Evolutionary conservation across 2,888 invertebrate genomes (phyloP).

Genomic region (Pecten maximus): DNA sequence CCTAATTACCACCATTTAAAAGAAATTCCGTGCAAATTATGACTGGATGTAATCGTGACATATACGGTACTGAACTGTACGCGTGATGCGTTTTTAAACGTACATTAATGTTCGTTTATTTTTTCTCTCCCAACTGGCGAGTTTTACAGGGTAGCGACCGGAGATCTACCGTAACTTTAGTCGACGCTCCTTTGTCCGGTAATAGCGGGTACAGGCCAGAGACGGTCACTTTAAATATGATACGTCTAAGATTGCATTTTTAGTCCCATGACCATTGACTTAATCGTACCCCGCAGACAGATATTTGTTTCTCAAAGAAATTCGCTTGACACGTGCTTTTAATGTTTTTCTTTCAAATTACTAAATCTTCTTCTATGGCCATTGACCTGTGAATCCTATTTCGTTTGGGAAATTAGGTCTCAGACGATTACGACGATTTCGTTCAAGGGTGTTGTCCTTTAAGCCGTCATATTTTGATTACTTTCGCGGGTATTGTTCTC

Average conservation of each 20-base stretch:
- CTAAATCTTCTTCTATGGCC: neutral
- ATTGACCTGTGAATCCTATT: neutral
- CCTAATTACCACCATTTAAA: too few relatives aligned
- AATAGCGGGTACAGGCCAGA: neutral
- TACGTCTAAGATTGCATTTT: neutral
- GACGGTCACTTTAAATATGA: neutral
- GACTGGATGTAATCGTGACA: too few relatives aligned
- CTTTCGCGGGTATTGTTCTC: too few relatives aligned
- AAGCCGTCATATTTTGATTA: neutral
- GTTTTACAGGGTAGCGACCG: neutral
- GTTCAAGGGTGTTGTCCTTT: neutral
- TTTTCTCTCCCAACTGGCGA: neutral
- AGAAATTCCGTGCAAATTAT: too few relatives aligned
- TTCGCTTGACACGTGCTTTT: neutral
- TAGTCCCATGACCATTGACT: neutral
- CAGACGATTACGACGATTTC: neutral
- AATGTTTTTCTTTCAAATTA: neutral
- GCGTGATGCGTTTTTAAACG: too few relatives aligned
- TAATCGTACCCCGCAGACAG: neutral
- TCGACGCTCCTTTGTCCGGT: neutral
- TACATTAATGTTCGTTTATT: too few relatives aligned
- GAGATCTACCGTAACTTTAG: neutral
- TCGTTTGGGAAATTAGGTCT: neutral
- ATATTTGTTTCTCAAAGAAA: neutral
- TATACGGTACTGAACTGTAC: too few relatives aligned